These are phyloP conservation scores for Micoletzkya japonica DNA, from an alignment of 2,888 invertebrate genomes.

Conservation along the genomic window DNA sequence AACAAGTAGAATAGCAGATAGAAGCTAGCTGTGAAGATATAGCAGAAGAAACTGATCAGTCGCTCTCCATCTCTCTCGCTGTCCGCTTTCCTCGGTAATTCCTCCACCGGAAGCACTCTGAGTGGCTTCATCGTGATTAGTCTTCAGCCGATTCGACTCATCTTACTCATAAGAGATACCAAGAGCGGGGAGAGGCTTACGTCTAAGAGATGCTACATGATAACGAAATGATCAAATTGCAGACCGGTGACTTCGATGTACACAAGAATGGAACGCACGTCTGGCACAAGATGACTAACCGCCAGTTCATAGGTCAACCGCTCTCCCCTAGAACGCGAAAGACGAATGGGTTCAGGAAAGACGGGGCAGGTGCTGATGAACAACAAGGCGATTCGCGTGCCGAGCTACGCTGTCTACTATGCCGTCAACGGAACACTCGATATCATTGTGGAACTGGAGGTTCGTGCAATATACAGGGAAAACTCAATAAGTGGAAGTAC, in stretches of 20 bases:
- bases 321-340: neutral
- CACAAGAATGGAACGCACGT: slow-evolving; percentile 55
- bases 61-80: too few relatives aligned
- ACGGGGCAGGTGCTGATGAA: slow-evolving; percentile 63
- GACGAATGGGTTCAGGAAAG: slow-evolving; percentile 38
- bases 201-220: too few relatives aligned
- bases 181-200: too few relatives aligned
- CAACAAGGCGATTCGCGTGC: slow-evolving; percentile 60
- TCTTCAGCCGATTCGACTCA: too few relatives aligned
- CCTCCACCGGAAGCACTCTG: too few relatives aligned
- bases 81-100: too few relatives aligned
- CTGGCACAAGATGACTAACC: slow-evolving; percentile 58
- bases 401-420: slow-evolving; percentile 60
- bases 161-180: too few relatives aligned
- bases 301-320: slow-evolving; percentile 56
- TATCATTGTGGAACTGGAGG: slow-evolving; percentile 59
- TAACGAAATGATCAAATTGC: neutral
- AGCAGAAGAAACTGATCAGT: too few relatives aligned
- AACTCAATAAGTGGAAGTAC: neutral
- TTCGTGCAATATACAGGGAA: neutral
- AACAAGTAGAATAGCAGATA: too few relatives aligned
- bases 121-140: too few relatives aligned
- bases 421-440: slow-evolving; percentile 55
- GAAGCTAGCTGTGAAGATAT: too few relatives aligned
- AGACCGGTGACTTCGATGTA: slow-evolving; percentile 43